These are phyloP conservation scores for Aurelia aurita DNA, from an alignment of 30 jellyfish, hydroid and myxozoan species.

Conservation along the genomic window DNA sequence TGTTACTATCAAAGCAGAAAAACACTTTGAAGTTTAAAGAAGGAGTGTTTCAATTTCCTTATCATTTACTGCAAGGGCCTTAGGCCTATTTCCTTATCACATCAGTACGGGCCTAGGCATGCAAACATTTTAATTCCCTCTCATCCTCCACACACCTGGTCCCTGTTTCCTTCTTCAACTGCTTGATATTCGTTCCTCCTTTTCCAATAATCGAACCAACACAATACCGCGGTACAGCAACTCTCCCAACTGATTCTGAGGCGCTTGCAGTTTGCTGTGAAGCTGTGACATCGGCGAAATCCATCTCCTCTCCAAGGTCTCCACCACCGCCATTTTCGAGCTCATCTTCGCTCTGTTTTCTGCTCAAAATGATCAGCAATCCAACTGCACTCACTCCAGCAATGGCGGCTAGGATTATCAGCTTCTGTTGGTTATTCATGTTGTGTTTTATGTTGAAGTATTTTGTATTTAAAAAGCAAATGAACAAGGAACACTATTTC, in stretches of 20 bases:
- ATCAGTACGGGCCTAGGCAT: no score
- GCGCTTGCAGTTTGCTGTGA: constrained; percentile 73
- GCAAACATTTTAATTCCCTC: not conserved
- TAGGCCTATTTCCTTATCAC: no score
- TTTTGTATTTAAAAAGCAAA: not conserved
- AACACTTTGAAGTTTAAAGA: no score
- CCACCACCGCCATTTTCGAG: constrained; percentile 38
- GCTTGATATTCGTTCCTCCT: constrained; percentile 81
- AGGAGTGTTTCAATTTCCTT: no score
- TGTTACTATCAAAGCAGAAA: no score
- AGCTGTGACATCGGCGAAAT: constrained; percentile 72
- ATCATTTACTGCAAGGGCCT: no score
- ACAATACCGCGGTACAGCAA: constrained; percentile 73
- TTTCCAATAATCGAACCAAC: constrained; percentile 90
- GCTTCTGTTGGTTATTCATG: constrained; percentile 74
- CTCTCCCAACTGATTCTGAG: constrained; percentile 45
- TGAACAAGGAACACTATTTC: no score
- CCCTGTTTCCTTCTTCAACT: constrained; percentile 79
- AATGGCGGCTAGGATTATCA: constrained; percentile 62
- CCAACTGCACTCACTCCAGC: constrained; percentile 83
- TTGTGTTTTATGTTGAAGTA: not conserved
- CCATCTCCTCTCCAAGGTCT: constrained; percentile 27
- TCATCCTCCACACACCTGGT: constrained; percentile 58
- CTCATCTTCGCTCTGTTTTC: constrained; percentile 36
- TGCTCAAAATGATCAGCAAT: constrained; percentile 45